These are phyloP conservation scores for Lepidothrix coronata DNA, from an alignment of 2,113 vertebrate species.

Conservation along the genomic window DNA sequence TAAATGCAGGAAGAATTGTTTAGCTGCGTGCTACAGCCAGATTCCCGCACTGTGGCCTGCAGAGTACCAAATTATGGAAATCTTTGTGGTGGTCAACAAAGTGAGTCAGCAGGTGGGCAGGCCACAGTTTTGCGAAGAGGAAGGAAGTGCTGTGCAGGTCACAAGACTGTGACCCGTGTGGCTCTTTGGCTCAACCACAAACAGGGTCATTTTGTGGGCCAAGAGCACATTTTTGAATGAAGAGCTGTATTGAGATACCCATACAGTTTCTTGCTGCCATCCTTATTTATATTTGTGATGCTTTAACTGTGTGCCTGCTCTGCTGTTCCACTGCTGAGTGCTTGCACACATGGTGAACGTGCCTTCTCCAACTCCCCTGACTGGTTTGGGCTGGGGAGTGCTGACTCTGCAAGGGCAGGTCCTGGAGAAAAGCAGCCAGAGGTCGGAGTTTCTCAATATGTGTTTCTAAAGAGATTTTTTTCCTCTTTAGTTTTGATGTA, in stretches of 20 bases:
- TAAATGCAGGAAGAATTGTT: conserved; percentile 6
- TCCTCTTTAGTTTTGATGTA: background rate
- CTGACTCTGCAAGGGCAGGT: background rate
- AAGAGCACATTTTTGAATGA: background rate
- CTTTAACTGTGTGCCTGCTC: background rate
- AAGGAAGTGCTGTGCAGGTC: background rate
- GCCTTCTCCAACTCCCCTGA: background rate
- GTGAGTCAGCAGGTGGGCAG: background rate
- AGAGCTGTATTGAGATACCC: background rate
- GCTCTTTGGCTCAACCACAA: background rate
- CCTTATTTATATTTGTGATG: background rate
- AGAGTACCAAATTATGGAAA: background rate
- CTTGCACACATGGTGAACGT: accelerated
- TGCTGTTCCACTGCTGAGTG: background rate
- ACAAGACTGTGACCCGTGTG: background rate
- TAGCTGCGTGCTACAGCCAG: background rate
- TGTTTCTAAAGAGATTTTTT: background rate
- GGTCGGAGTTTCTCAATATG: background rate
- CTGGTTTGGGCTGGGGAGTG: background rate
- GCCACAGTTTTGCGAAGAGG: background rate
- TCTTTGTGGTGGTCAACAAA: background rate
- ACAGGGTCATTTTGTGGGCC: background rate
- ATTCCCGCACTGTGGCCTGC: background rate
- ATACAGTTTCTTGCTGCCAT: background rate
- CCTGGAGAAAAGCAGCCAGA: background rate